Percentiles rank a stretch among this genome's conserved stretches.
phyloP scores from a whole-genome alignment of 1,140 invertebrate species.

The Dinoponera quadriceps region DNA sequence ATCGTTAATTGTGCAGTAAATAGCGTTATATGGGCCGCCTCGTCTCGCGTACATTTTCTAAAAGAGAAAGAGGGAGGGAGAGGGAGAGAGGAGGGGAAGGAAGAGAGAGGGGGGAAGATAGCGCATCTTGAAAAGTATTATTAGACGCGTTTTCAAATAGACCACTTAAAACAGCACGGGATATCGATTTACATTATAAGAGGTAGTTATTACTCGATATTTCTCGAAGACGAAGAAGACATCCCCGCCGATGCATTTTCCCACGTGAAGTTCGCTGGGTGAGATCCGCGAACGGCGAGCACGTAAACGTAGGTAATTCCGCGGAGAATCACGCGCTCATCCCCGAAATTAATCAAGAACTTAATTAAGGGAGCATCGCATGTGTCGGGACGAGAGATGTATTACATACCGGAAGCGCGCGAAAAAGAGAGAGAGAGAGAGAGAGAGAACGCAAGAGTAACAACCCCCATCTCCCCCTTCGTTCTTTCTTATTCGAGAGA shows the following conservation, averaged over 20 bases:
- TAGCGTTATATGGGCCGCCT: neutral
- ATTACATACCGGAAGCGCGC: no score
- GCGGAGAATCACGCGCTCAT: neutral
- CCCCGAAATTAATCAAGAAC: slow-evolving; percentile 36
- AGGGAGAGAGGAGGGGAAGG: neutral
- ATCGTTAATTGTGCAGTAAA: slow-evolving; percentile 24
- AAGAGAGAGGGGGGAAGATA: neutral
- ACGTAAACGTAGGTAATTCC: neutral
- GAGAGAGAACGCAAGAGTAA: no score
- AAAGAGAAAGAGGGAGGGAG: neutral
- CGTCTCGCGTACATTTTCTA: neutral
- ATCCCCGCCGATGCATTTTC: neutral
- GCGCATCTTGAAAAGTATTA: neutral
- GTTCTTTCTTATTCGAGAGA: no score
- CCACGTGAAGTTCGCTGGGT: neutral
- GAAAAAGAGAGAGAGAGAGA: no score
- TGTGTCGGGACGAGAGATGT: neutral
- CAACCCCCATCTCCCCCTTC: no score
- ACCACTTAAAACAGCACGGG: neutral
- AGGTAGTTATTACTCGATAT: neutral
- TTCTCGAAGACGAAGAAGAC: neutral
- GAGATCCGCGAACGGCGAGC: neutral
- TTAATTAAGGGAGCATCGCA: slow-evolving; percentile 29
- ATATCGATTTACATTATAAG: slow-evolving; percentile 15
- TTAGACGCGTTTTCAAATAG: slow-evolving; percentile 5